Base-by-base conservation (phyloP, 1,140 invertebrate genomes). In the Bombus pyrosoma region DNA sequence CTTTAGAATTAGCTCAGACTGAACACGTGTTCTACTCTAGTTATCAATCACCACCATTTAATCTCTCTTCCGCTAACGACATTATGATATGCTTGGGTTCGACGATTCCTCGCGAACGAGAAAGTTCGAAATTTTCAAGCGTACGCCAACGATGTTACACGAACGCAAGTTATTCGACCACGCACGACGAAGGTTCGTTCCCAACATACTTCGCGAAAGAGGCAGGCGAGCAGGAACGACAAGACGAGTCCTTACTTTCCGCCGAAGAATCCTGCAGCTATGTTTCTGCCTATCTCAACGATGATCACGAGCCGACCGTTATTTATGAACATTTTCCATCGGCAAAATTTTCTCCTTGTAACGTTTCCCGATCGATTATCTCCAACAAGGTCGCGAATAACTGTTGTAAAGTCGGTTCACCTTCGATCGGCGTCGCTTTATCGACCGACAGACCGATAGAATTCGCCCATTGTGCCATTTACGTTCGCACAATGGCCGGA, bases 281-380 rank as follows among this genome's bases (percentile, higher is more conserved):
- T 47, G 82, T 71, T 79, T 71, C 34, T 62, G 66, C 22, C 83
- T 72, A 79, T 79, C 75, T 69, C 66, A 15, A 53, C 47, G 66
- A 81, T 79, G 82, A 78, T 82, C 79, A 79, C 74, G n/a, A 72
- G 22, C 72, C 88, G 76, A 81, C 86, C 82, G 89, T 71, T 89
- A 91, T 91, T 91, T 90, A 91, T 72, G 76, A 84, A 84, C 83
- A 84, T 84, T 84, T 84, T 77, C 76, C 83, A 68, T 15, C 22
- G 41, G 74, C 41, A 22, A 78, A 71, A 71, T 79, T 79, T 84
- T 84, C 83, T 84, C 75, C 83, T 84, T 84, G 66, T 79, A 84
- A 84, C 76, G 68, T 47, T 79, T 84, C 76, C 73, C 75, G 83
- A 43, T 68, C 64, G 82, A 47, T 75, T 75, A 75, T 43, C 34